A percentile compares a stretch with the other conserved stretches of the same genome.
phyloP scores from a whole-genome alignment of 2,113 vertebrate species.

The Apodemus speciosus region DNA sequence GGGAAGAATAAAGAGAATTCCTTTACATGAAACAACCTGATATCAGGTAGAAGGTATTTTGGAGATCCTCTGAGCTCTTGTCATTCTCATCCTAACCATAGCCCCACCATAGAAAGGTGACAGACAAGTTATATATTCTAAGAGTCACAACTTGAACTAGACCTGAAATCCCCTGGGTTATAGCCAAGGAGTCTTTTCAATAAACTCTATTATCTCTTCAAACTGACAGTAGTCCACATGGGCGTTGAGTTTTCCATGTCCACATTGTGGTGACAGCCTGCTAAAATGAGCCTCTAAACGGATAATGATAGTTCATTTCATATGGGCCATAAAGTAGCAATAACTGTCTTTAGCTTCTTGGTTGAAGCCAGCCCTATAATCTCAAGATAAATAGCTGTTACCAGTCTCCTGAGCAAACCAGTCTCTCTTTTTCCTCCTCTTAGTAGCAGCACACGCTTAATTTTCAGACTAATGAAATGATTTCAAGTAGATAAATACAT shows the following conservation, averaged over 20 bases:
- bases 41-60: not conserved
- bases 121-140: not conserved
- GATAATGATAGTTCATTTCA: conserved; percentile 71
- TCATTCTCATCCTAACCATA: not conserved
- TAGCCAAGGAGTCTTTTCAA: conserved; percentile 3
- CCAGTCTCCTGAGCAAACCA: conserved; percentile 39
- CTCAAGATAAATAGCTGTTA: conserved; percentile 71
- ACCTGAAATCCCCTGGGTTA: not conserved
- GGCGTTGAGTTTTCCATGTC: conserved; percentile 47
- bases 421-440: conserved; percentile 20
- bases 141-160: not conserved
- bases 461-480: conserved; percentile 73
- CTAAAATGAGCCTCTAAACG: conserved; percentile 67
- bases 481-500: conserved; percentile 66
- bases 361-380: conserved; percentile 68
- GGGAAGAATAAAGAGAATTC: not conserved
- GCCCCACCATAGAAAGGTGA: not conserved
- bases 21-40: not conserved
- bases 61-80: not conserved
- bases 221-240: conserved; percentile 42
- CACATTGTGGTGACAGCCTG: conserved; percentile 44
- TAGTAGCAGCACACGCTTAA: conserved; percentile 69
- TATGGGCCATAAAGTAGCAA: conserved; percentile 69
- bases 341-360: conserved; percentile 72
- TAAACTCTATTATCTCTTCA: not conserved